Conservation (phyloP, 1,140 invertebrate species). For the Wasmannia auropunctata region DNA sequence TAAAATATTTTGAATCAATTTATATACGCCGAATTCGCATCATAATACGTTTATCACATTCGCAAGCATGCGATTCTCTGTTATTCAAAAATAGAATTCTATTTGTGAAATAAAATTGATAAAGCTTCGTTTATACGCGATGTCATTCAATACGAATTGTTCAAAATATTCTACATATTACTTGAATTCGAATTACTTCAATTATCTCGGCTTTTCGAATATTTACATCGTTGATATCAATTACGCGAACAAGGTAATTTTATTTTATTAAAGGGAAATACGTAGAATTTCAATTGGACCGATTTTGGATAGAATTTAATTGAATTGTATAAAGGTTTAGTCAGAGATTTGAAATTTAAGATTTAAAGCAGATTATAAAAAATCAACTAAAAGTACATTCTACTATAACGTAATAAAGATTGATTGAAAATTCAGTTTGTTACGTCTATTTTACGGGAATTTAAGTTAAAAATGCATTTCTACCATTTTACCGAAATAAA, state of each 20-base stretch:
- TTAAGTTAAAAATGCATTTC: not conserved
- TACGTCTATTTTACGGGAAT: not conserved
- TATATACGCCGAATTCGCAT: not conserved
- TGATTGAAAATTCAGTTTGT: not conserved
- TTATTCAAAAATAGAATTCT: not conserved
- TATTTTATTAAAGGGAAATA: not conserved
- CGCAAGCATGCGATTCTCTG: not conserved
- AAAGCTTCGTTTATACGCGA: not conserved
- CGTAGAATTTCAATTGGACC: not conserved
- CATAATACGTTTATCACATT: not conserved
- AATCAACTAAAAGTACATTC: not conserved
- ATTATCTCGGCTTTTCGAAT: not conserved
- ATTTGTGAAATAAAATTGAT: conserved; percentile 12
- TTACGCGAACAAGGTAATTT: not conserved
- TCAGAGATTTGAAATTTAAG: not conserved
- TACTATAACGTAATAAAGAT: not conserved
- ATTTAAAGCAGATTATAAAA: not conserved
- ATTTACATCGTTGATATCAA: not conserved
- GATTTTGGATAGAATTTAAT: not conserved
- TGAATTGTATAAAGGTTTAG: not conserved
- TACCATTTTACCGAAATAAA: not conserved
- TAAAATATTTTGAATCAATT: not conserved
- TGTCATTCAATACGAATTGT: not conserved
- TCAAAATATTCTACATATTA: not conserved
- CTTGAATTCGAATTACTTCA: not conserved